phyloP scores from a whole-genome alignment of 37 sponge, comb jelly and placozoan species.

The Amphimedon queenslandica region DNA sequence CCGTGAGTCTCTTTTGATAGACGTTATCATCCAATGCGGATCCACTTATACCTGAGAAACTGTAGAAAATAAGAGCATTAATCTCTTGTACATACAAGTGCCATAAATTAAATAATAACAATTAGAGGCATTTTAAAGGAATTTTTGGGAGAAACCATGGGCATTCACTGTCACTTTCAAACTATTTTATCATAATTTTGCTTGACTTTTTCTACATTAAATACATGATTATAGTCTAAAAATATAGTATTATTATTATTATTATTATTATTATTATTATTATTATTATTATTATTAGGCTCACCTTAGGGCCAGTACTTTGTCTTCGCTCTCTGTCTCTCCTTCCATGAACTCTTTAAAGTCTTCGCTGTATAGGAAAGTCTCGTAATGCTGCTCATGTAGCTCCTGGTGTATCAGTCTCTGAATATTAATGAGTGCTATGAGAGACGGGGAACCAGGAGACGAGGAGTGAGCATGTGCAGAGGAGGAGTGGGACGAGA shows the following conservation, averaged over 20 bases:
- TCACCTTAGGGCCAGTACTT: background rate
- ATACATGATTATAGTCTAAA: too few species aligned
- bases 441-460: background rate
- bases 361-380: constrained; percentile 39
- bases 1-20: constrained; percentile 34
- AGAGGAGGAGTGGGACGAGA: too few species aligned
- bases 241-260: too few species aligned
- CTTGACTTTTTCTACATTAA: too few species aligned
- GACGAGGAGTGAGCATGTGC: too few species aligned
- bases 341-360: constrained; percentile 44
- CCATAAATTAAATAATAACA: too few species aligned
- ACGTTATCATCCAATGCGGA: constrained; percentile 24
- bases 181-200: too few species aligned
- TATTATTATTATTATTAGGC: background rate
- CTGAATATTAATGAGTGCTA: constrained; percentile 10
- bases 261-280: too few species aligned
- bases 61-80: background rate
- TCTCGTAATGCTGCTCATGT: constrained; percentile 44
- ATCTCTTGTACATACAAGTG: too few species aligned
- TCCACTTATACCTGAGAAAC: constrained; percentile 1
- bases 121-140: too few species aligned
- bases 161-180: too few species aligned
- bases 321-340: background rate
- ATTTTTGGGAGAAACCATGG: too few species aligned
- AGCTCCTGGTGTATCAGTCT: constrained; percentile 33